Base-by-base conservation (phyloP, 2,888 invertebrate species). In the Drosophila affinis region DNA sequence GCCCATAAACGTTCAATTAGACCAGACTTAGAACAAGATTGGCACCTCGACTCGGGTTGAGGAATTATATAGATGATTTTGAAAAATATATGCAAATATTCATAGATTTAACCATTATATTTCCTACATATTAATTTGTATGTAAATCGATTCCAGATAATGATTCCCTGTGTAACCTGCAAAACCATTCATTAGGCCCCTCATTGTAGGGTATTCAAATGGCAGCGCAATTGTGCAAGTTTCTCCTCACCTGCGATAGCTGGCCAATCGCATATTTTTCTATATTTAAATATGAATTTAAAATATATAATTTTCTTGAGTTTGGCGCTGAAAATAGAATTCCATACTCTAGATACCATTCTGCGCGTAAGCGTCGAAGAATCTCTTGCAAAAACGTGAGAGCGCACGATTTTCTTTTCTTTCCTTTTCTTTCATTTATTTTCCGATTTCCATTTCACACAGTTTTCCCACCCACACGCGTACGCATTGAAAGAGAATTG, bases 341-440 rank as follows among this genome's bases (percentile, higher is more conserved):
- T 83, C 83, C 83, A 83, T 68, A 75, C 56, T 68, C 74, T 74
- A 68, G 75, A 68, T 81, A 75, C 61, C 72, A 53, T 6, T 63
- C 63, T 70, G 62, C 79, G 68, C 73, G 84, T 87, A 87, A 83
- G 72, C 79, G 56, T 54, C 48, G 64, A 85, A 83, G 69, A 83
- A 84, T 84, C 82, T 79, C 60, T 70, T 82, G 83, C 87, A 64
- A 82, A 76, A 87, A 81, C 85, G 87, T 87, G 87, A 83, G 87
- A 87, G 56, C 69, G 70, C 68, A 75, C 76, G 77, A 72, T 75
- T 76, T 39, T 80, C 47, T 45, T 54, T 56, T 21, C 21, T 21
- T 21, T 21, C 21, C 21, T 21, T 21, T 60, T 65, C 48, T 69
- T 58, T 70, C 59, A 67, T 61, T 51, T 63, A 62, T 60, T 54